Evolutionary conservation across 2,113 vertebrate genomes (phyloP).

Genomic region (Prionailurus viverrinus): DNA sequence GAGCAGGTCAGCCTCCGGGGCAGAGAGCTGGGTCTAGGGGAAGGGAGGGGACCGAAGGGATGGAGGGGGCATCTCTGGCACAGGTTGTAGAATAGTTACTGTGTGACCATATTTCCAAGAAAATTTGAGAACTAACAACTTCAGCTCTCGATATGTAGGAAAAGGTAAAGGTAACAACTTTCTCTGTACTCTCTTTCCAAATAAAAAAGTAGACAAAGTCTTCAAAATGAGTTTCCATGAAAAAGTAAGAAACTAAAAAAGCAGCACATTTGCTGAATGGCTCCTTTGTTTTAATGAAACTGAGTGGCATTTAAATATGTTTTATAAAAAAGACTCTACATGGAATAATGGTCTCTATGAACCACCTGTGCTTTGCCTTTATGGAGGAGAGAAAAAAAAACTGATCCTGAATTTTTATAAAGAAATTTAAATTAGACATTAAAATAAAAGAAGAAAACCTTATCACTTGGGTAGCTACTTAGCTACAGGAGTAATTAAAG

Average conservation of each 20-base stretch:
- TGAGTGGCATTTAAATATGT: background rate
- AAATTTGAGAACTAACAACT: constrained; percentile 12
- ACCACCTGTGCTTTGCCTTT: constrained; percentile 48
- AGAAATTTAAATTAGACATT: constrained; percentile 45
- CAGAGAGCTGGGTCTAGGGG: background rate
- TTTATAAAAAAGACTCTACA: background rate
- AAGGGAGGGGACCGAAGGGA: background rate
- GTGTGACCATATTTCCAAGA: background rate
- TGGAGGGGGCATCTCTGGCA: background rate
- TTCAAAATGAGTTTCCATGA: background rate
- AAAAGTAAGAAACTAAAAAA: constrained; percentile 23
- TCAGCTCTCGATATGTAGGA: background rate
- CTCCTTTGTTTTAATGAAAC: constrained; percentile 41
- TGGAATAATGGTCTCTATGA: constrained; percentile 5
- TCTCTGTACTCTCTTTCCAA: background rate
- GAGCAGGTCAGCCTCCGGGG: background rate
- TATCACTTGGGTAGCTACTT: background rate
- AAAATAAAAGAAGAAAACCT: background rate
- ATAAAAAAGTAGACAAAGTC: background rate
- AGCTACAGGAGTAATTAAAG: background rate
- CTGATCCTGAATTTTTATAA: background rate
- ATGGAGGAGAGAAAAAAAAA: background rate
- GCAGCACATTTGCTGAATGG: background rate
- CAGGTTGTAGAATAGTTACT: background rate
- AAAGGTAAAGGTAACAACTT: background rate